These are phyloP conservation scores for Ophion ellenae DNA, from an alignment of 2,888 invertebrate species.

Conservation along the genomic window DNA sequence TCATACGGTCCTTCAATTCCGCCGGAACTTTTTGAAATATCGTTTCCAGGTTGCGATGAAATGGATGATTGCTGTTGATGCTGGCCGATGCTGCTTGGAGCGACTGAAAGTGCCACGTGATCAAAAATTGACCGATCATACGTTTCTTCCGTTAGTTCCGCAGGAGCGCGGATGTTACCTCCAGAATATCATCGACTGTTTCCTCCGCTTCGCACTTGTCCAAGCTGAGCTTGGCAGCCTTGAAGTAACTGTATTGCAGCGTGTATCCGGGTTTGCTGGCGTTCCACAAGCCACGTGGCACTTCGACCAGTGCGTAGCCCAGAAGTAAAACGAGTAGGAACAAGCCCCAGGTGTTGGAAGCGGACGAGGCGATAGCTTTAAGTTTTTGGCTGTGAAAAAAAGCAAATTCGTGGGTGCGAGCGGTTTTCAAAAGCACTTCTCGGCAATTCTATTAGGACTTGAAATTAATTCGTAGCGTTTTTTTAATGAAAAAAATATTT, in stretches of 20 bases:
- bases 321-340: conserved; percentile 96
- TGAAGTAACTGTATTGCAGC: conserved; percentile 95
- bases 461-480: too few relatives aligned
- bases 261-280: conserved; percentile 93
- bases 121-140: background rate
- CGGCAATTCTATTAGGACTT: too few relatives aligned
- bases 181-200: conserved; percentile 96
- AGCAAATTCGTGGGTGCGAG: conserved; percentile 6
- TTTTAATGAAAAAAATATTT: too few relatives aligned
- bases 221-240: conserved; percentile 95
- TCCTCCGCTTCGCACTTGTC: conserved; percentile 99
- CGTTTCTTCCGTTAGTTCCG: background rate
- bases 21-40: conserved; percentile 94
- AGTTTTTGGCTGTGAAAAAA: conserved; percentile 88
- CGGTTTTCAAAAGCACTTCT: too few relatives aligned
- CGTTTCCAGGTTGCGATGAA: conserved; percentile 93
- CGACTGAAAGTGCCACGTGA: conserved; percentile 86
- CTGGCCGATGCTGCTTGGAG: conserved; percentile 92
- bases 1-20: conserved; percentile 90
- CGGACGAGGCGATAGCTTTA: conserved; percentile 98
- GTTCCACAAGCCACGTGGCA: conserved; percentile 96
- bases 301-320: conserved; percentile 98
- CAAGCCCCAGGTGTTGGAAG: conserved; percentile 99
- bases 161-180: conserved; percentile 85
- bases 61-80: conserved; percentile 90